A percentile compares a stretch with the other conserved stretches of the same genome.
phyloP scores from a whole-genome alignment of 2,888 invertebrate genomes.

The Lasiommata megera region DNA sequence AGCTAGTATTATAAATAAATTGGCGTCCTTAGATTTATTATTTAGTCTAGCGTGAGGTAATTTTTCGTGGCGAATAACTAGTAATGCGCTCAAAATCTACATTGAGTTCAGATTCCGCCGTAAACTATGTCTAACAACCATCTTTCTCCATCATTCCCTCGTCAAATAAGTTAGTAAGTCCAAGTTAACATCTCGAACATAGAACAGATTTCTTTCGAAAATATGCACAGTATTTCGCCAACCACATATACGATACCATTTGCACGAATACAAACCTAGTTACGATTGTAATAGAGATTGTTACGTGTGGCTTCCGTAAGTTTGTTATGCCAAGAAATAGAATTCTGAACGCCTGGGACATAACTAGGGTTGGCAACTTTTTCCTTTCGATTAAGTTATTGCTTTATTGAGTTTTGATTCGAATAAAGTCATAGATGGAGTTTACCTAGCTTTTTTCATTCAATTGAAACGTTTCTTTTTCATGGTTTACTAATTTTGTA shows the following conservation, averaged over 20 bases:
- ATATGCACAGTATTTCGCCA: constrained; percentile 29
- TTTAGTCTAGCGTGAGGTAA: too few species aligned
- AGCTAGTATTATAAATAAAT: too few species aligned
- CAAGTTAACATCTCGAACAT: constrained; percentile 24
- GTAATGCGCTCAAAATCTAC: too few species aligned
- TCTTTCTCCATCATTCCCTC: constrained; percentile 19
- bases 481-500: too few species aligned
- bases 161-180: constrained; percentile 14
- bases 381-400: constrained; percentile 4
- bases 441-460: too few species aligned
- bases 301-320: neutral
- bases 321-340: constrained; percentile 13
- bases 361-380: constrained; percentile 3
- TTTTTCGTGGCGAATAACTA: too few species aligned
- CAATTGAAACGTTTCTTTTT: neutral
- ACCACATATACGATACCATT: neutral
- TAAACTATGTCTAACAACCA: neutral
- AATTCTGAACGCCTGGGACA: constrained; percentile 5
- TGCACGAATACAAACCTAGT: neutral
- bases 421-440: neutral
- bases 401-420: neutral
- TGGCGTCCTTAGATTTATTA: too few species aligned
- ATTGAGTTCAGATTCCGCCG: neutral
- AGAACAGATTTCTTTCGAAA: constrained; percentile 27
- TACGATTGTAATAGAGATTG: neutral